These are phyloP conservation scores for Diarsia rubi DNA, from an alignment of 2,888 invertebrate species.

Conservation along the genomic window DNA sequence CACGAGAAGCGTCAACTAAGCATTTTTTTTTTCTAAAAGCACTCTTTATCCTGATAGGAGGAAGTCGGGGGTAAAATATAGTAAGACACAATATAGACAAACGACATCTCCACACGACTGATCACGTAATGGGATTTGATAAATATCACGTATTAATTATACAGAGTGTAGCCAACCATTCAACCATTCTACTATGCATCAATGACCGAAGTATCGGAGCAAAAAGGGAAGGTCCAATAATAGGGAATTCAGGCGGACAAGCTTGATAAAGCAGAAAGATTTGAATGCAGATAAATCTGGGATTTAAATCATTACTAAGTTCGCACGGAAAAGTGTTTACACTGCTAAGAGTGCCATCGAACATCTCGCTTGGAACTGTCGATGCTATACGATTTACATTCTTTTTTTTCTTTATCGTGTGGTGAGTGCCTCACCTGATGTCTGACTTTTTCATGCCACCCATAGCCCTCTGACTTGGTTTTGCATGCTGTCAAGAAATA, in stretches of 20 bases:
- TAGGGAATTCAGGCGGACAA: constrained; percentile 5
- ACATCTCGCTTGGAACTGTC: not conserved
- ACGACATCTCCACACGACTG: constrained; percentile 8
- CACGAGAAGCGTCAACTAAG: too few species aligned
- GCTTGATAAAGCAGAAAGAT: constrained; percentile 43
- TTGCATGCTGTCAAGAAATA: too few species aligned
- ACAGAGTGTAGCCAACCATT: constrained; percentile 10
- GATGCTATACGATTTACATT: not conserved
- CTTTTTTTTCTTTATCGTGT: too few species aligned
- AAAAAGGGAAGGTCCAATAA: constrained; percentile 26
- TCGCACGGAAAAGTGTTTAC: not conserved
- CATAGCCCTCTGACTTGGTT: too few species aligned
- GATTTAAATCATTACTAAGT: constrained; percentile 1
- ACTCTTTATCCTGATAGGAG: not conserved
- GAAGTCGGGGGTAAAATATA: not conserved
- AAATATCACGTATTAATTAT: constrained; percentile 28
- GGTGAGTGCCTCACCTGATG: too few species aligned
- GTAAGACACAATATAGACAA: not conserved
- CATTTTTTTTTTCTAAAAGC: too few species aligned
- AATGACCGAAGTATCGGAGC: constrained; percentile 26
- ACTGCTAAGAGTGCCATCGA: not conserved
- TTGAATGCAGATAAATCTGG: constrained; percentile 34
- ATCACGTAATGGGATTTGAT: constrained; percentile 29
- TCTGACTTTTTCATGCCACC: too few species aligned
- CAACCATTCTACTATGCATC: constrained; percentile 22